These are phyloP conservation scores for Scylla paramamosain DNA, from an alignment of 1,140 invertebrate genomes.

Conservation along the genomic window DNA sequence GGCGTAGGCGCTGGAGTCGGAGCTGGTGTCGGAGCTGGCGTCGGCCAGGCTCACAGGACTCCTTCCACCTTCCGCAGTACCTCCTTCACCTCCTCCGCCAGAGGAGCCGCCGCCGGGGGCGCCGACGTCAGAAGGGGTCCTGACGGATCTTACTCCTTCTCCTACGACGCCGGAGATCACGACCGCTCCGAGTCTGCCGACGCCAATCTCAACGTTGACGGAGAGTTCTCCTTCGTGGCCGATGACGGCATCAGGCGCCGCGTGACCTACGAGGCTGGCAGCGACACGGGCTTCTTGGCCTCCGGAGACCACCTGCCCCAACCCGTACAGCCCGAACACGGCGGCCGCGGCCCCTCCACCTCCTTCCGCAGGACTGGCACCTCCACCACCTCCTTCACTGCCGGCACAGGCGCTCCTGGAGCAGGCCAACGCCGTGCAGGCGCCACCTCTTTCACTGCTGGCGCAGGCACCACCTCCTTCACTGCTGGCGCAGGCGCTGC, in stretches of 20 bases:
- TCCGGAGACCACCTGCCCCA: conserved; percentile 70
- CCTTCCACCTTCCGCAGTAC: not conserved
- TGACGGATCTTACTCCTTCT: conserved; percentile 74
- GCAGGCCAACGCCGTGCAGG: no score
- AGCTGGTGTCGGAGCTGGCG: not conserved
- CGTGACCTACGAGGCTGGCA: conserved; percentile 66
- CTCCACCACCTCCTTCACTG: not conserved
- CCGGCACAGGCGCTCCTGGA: not conserved
- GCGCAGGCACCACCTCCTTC: conserved; percentile 40
- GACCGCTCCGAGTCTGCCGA: conserved; percentile 70
- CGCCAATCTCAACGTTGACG: conserved; percentile 69
- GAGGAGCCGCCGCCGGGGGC: not conserved
- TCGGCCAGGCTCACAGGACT: not conserved
- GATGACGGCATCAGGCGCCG: conserved; percentile 71
- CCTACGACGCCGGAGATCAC: conserved; percentile 77
- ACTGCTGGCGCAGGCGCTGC: not conserved
- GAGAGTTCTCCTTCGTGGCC: conserved; percentile 71
- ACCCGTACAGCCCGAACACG: conserved; percentile 40
- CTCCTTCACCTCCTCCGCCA: conserved; percentile 25
- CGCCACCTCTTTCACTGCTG: conserved; percentile 31
- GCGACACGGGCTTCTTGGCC: conserved; percentile 70
- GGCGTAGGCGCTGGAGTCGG: not conserved
- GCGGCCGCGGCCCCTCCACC: not conserved
- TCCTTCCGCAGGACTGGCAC: not conserved
- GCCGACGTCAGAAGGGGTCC: not conserved